Evolutionary conservation across 2,113 vertebrate genomes (phyloP).

Genomic region (Spilogale gracilis): DNA sequence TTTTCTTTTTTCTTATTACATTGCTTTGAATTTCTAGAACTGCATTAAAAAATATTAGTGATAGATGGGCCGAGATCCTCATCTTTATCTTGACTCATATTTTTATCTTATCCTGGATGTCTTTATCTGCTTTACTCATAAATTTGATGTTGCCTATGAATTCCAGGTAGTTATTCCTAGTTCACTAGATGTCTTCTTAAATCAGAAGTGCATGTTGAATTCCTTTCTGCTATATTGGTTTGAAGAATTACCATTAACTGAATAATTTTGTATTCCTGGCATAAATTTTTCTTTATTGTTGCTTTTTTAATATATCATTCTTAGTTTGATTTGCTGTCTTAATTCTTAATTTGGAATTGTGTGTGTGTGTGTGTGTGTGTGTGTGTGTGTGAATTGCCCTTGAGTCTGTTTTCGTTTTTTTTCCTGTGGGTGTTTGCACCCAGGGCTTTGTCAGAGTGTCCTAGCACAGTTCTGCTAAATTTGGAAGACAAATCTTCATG

Average conservation of each 20-base stretch:
- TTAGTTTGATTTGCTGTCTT: not conserved
- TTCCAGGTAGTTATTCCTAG: not conserved
- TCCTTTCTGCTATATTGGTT: not conserved
- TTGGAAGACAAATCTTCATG: not conserved
- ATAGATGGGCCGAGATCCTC: not conserved
- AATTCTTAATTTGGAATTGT: no score
- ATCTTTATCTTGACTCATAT: not conserved
- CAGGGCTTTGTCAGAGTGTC: not conserved
- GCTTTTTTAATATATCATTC: not conserved
- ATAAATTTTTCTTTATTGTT: not conserved
- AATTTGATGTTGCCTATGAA: slow-evolving; percentile 15
- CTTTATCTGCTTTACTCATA: not conserved
- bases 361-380: no score
- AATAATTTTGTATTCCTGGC: not conserved
- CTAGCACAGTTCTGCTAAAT: not conserved
- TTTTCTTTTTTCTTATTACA: not conserved
- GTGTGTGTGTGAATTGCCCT: not conserved
- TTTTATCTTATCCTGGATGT: not conserved
- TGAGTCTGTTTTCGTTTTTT: not conserved
- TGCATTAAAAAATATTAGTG: not conserved
- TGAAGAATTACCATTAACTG: not conserved
- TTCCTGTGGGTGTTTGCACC: not conserved
- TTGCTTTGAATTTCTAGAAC: not conserved
- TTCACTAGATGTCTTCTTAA: not conserved
- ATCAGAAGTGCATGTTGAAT: not conserved